These are phyloP conservation scores for Takifugu rubripes DNA, from an alignment of 2,797 vertebrate species.

Conservation along the genomic window DNA sequence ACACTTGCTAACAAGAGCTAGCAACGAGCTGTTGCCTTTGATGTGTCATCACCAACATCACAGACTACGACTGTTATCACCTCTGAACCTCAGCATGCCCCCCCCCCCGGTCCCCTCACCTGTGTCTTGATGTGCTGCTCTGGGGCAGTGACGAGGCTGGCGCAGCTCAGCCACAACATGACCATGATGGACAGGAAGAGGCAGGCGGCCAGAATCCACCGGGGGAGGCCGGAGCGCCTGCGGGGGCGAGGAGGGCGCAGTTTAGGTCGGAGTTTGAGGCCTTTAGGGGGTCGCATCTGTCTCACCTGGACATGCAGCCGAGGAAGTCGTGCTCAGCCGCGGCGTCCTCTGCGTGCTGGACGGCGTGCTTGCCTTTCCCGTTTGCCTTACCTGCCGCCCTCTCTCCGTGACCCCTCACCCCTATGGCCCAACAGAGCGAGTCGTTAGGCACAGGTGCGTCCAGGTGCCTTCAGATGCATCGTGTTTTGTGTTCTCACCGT, in stretches of 20 bases:
- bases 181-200: constrained; percentile 95
- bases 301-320: constrained; percentile 95
- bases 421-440: constrained; percentile 10
- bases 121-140: constrained; percentile 91
- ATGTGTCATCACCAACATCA: too few relatives aligned
- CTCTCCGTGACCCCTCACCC: constrained; percentile 69
- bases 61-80: too few relatives aligned
- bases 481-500: constrained; percentile 70
- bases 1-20: too few relatives aligned
- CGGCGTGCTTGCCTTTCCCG: constrained; percentile 75
- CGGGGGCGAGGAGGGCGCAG: neutral
- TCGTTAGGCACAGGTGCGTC: neutral
- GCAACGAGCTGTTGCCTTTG: too few relatives aligned
- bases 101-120: constrained; percentile 64
- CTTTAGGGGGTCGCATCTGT: too few relatives aligned
- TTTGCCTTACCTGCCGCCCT: constrained; percentile 65
- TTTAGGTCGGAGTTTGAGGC: neutral
- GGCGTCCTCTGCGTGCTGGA: constrained; percentile 70
- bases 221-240: constrained; percentile 93
- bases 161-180: constrained; percentile 97
- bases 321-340: constrained; percentile 90
- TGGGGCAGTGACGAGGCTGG: constrained; percentile 89
- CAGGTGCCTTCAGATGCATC: too few relatives aligned
- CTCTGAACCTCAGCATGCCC: too few relatives aligned
- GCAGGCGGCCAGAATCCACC: constrained; percentile 94